Percentiles rank a stretch among this genome's conserved stretches.
Evolutionary conservation across 2,888 invertebrate species (phyloP).

Genomic region (Catocala fraxini): DNA sequence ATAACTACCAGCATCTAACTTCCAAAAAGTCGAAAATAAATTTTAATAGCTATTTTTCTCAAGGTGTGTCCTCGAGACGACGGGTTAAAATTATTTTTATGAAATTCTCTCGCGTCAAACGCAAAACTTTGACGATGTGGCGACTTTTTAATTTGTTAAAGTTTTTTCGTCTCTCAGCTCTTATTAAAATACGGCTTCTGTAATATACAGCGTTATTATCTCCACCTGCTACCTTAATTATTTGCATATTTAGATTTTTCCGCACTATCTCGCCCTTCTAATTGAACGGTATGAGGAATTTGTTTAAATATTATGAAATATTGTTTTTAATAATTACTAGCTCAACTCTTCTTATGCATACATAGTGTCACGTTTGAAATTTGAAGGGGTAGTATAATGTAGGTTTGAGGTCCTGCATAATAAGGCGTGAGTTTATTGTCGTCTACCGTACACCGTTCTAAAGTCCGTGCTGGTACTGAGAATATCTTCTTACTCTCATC

Average conservation of each 20-base stretch:
- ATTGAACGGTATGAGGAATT: conserved; percentile 8
- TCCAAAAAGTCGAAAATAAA: conserved; percentile 1
- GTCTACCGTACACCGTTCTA: too few relatives aligned
- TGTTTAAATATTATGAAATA: background rate
- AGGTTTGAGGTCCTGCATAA: too few relatives aligned
- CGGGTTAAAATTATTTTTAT: conserved; percentile 67
- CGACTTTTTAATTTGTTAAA: conserved; percentile 70
- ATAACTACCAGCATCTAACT: background rate
- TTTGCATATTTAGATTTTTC: conserved; percentile 40
- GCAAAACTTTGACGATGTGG: conserved; percentile 63
- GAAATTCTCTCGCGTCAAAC: conserved; percentile 51
- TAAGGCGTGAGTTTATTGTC: too few relatives aligned
- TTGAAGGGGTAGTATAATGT: too few relatives aligned
- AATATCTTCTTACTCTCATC: too few relatives aligned
- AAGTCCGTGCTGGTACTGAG: too few relatives aligned
- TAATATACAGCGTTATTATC: conserved; percentile 55
- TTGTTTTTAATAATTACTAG: too few relatives aligned
- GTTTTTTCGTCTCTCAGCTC: conserved; percentile 51
- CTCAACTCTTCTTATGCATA: too few relatives aligned
- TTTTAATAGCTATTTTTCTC: conserved; percentile 16
- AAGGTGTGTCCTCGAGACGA: conserved; percentile 46
- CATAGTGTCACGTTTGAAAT: too few relatives aligned
- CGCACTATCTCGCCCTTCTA: conserved; percentile 10
- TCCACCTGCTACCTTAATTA: conserved; percentile 56
- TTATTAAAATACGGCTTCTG: conserved; percentile 55